Evolutionary conservation across 2,888 invertebrate species (phyloP), one percentile per base, ranked within the genome.

Genomic region (Tridacna gigas): DNA sequence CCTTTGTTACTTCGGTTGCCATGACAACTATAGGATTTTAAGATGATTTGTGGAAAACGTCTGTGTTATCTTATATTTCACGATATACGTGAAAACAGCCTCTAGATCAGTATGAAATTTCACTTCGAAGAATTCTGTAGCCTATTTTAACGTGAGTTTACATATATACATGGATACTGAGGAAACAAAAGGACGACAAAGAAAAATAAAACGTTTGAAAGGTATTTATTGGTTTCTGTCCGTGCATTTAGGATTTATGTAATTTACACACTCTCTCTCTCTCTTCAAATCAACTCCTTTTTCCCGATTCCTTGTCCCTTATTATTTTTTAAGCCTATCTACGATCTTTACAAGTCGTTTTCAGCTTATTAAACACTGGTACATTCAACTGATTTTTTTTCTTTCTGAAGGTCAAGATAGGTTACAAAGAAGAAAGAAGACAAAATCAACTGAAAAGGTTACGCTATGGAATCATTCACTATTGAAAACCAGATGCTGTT

Each of bases 401-500:
- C n/a, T n/a, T n/a, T n/a, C n/a, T n/a, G n/a, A n/a, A n/a, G n/a
- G n/a, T n/a, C n/a, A n/a, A n/a, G n/a, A n/a, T n/a, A n/a, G n/a
- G n/a, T n/a, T 61, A 22, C 61, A 61, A 25, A 11, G 11, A 20
- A 61, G 0, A 22, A 25, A 61, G n/a, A 61, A 12, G 45, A 37
- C 45, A 15, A 45, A 71, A 37, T 4, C 47, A n/a, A n/a, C n/a
- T 22, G 12, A 45, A 48, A 71, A n/a, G n/a, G n/a, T n/a, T n/a
- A n/a, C n/a, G n/a, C 15, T 28, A 73, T 73, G 78, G 78, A 78
- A 18, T 45, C 78, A 0, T 7, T 18, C 18, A 78, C 71, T 1
- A 1, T 12, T 22, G 78, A 73, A 78, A 71, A 61, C 28, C 78
- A 73, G 61, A n/a, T 48, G 45, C 28, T 78, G 78, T 73, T 78